Evolutionary conservation across 2,797 vertebrate species (phyloP), one percentile per base, ranked within the genome.

Genomic region (Hydrophis major): DNA sequence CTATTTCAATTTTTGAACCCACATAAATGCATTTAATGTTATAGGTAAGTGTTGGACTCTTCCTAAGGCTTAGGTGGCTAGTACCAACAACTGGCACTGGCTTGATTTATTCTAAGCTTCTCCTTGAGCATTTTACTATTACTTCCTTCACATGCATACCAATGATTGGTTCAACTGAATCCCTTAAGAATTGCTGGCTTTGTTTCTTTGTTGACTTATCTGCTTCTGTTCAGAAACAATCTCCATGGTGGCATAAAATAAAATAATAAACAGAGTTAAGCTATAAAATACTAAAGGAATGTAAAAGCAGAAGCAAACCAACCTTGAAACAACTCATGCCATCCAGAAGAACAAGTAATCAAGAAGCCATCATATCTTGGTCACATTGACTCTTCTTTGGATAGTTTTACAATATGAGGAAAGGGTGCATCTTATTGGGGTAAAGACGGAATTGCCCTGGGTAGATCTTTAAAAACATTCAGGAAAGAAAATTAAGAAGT

Each of bases 161-260:
- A 42, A 57, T 37, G 12, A 78, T 74, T 78, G 6, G 66, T 78
- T 90, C 66, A 27, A 4, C 18, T 32, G n/a, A 55, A 42, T 42
- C 66, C 32, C n/a, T 27, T 57, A 53, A 78, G 66, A 90, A 14
- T 78, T n/a, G 32, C 22, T 78, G 47, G 22, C 66, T 57, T 90
- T 27, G 53, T 90, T 90, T 90, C n/a, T 74, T 90, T 90, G 20
- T 47, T 83, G 74, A 83, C 8, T 83, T 83, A 25, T 83, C 53
- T 88, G 28, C 47, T 57, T 4, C 55, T 32, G 42, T 63, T 89
- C 60, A 60, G 32, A 93, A 92, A 74, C 20, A 42, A 18, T 12
- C 89, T 93, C 90, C 50, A 89, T 89, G 88, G 60, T 89, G 42
- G 60, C 60, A 89, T 66, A 50, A 42, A 89, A n/a, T 89, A 66